Evolutionary conservation across 2,888 invertebrate genomes (phyloP).

Genomic region (Cheilosia soror): DNA sequence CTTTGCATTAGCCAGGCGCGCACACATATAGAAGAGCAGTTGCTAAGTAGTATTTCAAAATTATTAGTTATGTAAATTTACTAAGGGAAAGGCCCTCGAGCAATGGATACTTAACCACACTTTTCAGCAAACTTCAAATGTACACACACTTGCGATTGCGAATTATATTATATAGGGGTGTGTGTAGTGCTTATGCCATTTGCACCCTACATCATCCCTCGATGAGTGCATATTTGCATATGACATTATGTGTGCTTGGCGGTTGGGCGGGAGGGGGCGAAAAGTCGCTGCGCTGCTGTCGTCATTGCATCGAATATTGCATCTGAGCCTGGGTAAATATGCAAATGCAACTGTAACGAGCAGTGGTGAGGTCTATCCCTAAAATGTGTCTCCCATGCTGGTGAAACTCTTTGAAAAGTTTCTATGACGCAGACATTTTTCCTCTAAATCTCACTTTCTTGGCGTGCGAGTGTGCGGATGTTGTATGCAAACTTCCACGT

Average conservation of each 20-base stretch:
- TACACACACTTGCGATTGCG: constrained; percentile 62
- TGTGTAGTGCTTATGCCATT: constrained; percentile 5
- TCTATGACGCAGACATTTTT: constrained; percentile 47
- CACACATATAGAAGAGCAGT: constrained; percentile 11
- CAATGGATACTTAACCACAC: constrained; percentile 75
- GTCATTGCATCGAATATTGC: constrained; percentile 48
- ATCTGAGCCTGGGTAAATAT: constrained; percentile 70
- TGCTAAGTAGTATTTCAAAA: constrained; percentile 70
- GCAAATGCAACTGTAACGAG: constrained; percentile 75
- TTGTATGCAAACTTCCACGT: constrained; percentile 48
- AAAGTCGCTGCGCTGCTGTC: constrained; percentile 26
- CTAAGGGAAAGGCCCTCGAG: constrained; percentile 70
- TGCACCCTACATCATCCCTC: constrained; percentile 32
- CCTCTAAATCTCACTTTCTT: constrained; percentile 67
- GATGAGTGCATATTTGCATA: constrained; percentile 54
- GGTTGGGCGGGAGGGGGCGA: constrained; percentile 5
- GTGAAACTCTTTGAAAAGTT: constrained; percentile 60
- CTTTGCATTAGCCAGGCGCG: constrained; percentile 1
- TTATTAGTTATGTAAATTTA: constrained; percentile 75
- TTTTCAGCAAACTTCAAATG: constrained; percentile 74
- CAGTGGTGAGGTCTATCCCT: constrained; percentile 51
- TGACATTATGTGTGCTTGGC: constrained; percentile 49
- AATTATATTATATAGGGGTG: background rate
- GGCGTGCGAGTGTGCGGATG: constrained; percentile 33
- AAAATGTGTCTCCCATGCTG: constrained; percentile 26